A percentile compares a stretch with the other conserved stretches of the same genome.
phyloP scores from a whole-genome alignment of 1,140 invertebrate genomes.

The Battus philenor region DNA sequence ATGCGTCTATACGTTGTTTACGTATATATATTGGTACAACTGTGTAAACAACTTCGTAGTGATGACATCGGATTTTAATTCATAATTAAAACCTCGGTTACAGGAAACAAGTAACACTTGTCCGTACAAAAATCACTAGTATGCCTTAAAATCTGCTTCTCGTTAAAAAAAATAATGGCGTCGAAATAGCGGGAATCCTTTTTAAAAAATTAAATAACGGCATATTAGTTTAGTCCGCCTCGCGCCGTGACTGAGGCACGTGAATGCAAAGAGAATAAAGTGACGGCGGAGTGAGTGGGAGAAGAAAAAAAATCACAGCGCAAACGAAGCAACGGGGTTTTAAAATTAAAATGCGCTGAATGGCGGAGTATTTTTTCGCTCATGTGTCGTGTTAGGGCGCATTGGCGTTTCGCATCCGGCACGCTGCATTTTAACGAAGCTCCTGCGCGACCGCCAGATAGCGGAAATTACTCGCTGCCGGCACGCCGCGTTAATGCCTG shows the following conservation, averaged over 20 bases:
- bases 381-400: slow-evolving; percentile 44
- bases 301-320: slow-evolving; percentile 26
- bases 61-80: too few species aligned
- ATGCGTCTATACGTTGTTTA: too few species aligned
- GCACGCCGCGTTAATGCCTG: slow-evolving; percentile 33
- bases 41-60: too few species aligned
- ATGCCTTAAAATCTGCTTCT: slow-evolving; percentile 1
- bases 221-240: slow-evolving; percentile 11
- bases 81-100: too few species aligned
- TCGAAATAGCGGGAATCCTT: slow-evolving; percentile 10
- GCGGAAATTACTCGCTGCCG: slow-evolving; percentile 54
- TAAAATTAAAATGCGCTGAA: slow-evolving; percentile 60
- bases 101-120: too few species aligned
- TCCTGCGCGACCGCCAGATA: slow-evolving; percentile 43
- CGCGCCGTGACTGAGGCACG: slow-evolving; percentile 3
- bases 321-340: slow-evolving; percentile 33
- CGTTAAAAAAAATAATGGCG: slow-evolving; percentile 1
- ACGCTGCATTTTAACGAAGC: slow-evolving; percentile 53
- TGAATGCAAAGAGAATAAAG: slow-evolving; percentile 13
- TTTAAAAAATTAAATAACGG: slow-evolving; percentile 15
- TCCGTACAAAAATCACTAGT: too few species aligned
- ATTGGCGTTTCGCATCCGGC: slow-evolving; percentile 50
- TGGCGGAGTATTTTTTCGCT: slow-evolving; percentile 46
- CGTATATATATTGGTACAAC: too few species aligned
- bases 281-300: slow-evolving; percentile 4